Percentiles rank a stretch among this genome's conserved stretches.
phyloP scores from a whole-genome alignment of 1,140 invertebrate species.

The Caenorhabditis elegans region DNA sequence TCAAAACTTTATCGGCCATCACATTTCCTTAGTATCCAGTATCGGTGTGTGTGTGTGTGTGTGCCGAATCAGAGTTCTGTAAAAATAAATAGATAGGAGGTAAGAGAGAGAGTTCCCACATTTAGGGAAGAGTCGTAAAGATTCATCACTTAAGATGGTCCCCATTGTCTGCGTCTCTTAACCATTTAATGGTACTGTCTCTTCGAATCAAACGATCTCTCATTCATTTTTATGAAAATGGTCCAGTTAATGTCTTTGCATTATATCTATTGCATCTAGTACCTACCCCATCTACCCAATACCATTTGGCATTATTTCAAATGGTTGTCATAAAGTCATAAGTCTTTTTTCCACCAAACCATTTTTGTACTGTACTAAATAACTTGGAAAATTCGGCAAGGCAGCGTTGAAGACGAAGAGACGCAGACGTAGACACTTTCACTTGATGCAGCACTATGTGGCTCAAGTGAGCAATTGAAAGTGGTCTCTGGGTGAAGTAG shows the following conservation, averaged over 20 bases:
- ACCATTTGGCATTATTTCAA: conserved; percentile 11
- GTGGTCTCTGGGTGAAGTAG: neutral
- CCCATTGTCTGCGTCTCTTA: neutral
- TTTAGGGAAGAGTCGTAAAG: neutral
- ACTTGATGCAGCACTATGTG: conserved; percentile 1
- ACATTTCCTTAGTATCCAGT: conserved; percentile 18
- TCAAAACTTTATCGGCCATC: conserved; percentile 33
- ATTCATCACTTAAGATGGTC: neutral
- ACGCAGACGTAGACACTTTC: neutral
- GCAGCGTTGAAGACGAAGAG: neutral
- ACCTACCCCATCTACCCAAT: neutral
- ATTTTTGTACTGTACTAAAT: neutral
- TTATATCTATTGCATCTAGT: too few species aligned
- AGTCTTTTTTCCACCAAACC: neutral
- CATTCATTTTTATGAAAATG: neutral
- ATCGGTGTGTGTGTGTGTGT: too few species aligned
- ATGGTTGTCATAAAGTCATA: neutral
- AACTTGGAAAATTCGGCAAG: neutral
- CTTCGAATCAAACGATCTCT: neutral
- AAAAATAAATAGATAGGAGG: neutral
- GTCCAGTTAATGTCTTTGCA: conserved; percentile 3
- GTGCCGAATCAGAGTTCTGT: neutral
- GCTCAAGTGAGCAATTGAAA: conserved; percentile 24
- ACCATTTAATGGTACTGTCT: neutral
- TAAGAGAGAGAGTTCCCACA: neutral